Evolutionary conservation across 2,113 vertebrate genomes (phyloP).

Genomic region (Gila orcuttii): DNA sequence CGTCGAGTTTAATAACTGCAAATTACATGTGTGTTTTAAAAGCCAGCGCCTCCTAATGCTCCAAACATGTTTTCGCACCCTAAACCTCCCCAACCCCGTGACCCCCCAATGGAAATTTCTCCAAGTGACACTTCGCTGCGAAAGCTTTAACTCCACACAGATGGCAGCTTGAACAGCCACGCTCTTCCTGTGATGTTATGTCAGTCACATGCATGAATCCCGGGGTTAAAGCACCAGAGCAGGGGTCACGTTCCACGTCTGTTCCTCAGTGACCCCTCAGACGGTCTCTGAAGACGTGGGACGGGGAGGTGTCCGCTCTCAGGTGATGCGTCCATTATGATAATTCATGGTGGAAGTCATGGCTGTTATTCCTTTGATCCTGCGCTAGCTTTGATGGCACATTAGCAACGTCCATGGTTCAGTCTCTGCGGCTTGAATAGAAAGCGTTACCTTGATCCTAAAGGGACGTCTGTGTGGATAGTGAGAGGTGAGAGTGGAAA

Average conservation of each 20-base stretch:
- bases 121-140: slow-evolving; percentile 40
- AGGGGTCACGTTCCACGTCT: slow-evolving; percentile 37
- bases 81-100: neutral
- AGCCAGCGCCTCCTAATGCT: neutral
- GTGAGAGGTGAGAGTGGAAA: slow-evolving; percentile 50
- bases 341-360: slow-evolving; percentile 50
- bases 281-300: neutral
- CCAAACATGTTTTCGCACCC: slow-evolving; percentile 42
- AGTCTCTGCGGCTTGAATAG: slow-evolving; percentile 47
- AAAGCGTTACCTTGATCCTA: slow-evolving; percentile 57
- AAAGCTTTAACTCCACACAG: slow-evolving; percentile 54
- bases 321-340: slow-evolving; percentile 43
- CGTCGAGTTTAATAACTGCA: slow-evolving; percentile 41
- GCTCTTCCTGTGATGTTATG: slow-evolving; percentile 52
- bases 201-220: slow-evolving; percentile 54
- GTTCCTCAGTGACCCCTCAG: slow-evolving; percentile 14
- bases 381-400: slow-evolving; percentile 52
- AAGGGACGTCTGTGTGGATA: neutral
- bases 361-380: slow-evolving; percentile 56
- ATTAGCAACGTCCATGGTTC: slow-evolving; percentile 45
- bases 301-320: slow-evolving; percentile 26
- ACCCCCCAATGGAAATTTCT: slow-evolving; percentile 41
- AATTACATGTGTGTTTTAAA: slow-evolving; percentile 49
- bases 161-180: slow-evolving; percentile 43
- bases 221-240: slow-evolving; percentile 29